These are phyloP conservation scores for Lichenostomus cassidix DNA, from an alignment of 2,113 vertebrate genomes.

Conservation along the genomic window DNA sequence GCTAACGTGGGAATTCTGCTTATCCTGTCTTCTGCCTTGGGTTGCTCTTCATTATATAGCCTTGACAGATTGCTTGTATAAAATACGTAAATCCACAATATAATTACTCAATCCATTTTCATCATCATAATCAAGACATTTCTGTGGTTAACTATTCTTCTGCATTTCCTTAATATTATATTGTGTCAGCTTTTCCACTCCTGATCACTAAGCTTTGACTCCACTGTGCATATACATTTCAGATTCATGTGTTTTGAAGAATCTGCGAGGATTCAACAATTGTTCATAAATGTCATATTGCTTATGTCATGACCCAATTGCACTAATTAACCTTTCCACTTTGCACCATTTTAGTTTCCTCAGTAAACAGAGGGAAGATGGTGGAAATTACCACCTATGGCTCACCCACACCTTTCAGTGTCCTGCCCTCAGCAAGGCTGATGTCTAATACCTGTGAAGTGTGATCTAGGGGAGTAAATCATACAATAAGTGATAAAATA, in stretches of 20 bases:
- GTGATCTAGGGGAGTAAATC: background rate
- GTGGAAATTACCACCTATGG: background rate
- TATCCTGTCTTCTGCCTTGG: background rate
- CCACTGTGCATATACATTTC: background rate
- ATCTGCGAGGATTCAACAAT: background rate
- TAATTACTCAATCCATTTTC: background rate
- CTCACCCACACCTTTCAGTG: background rate
- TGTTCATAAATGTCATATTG: background rate
- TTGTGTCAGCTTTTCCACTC: background rate
- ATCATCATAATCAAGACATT: background rate
- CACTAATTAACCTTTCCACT: background rate
- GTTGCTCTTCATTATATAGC: background rate
- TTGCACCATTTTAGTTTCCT: background rate
- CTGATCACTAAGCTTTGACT: background rate
- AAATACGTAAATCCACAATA: background rate
- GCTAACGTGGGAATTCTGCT: background rate
- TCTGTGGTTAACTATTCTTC: background rate
- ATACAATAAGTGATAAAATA: background rate
- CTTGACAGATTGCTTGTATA: background rate
- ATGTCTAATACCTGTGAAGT: background rate
- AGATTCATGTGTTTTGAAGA: background rate
- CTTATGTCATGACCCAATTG: background rate
- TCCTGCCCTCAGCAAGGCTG: background rate
- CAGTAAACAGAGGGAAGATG: background rate
- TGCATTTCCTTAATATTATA: background rate